phyloP scores from a whole-genome alignment of 2,113 vertebrate genomes.

The Coryphaenoides rupestris region DNA sequence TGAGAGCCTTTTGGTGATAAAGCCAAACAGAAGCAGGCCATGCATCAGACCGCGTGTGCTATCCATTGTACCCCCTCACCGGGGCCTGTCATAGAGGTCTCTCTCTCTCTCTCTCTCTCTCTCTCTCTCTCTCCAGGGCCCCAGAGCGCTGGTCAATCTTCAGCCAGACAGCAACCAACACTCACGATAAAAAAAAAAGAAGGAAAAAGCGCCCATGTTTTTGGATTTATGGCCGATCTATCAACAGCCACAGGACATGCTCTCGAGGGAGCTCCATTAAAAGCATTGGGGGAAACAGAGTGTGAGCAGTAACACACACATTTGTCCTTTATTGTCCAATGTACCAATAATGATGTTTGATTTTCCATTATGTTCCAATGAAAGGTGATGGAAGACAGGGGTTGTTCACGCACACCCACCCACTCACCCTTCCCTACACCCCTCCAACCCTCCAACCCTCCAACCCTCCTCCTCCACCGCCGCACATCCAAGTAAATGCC shows the following conservation, averaged over 20 bases:
- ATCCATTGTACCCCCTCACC: slow-evolving; percentile 44
- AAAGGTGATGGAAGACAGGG: slow-evolving; percentile 50
- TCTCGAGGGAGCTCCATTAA: slow-evolving; percentile 61
- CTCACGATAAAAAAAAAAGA: slow-evolving; percentile 33
- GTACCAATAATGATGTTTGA: slow-evolving; percentile 70
- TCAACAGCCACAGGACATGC: slow-evolving; percentile 58
- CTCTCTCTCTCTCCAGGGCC: slow-evolving; percentile 26
- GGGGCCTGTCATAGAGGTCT: slow-evolving; percentile 55
- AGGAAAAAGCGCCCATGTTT: slow-evolving; percentile 39
- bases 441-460: too few species aligned
- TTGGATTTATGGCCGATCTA: slow-evolving; percentile 62
- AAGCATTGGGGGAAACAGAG: slow-evolving; percentile 61
- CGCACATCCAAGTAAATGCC: slow-evolving; percentile 35
- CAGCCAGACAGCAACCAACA: slow-evolving; percentile 61
- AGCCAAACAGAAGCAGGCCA: slow-evolving; percentile 32
- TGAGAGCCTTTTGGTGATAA: slow-evolving; percentile 51
- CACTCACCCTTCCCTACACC: too few species aligned
- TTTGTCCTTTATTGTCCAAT: slow-evolving; percentile 63
- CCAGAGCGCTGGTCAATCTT: slow-evolving; percentile 70
- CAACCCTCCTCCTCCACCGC: too few species aligned
- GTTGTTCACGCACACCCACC: slow-evolving; percentile 33
- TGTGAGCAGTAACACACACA: slow-evolving; percentile 59
- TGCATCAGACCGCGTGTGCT: slow-evolving; percentile 58
- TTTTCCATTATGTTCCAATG: slow-evolving; percentile 67
- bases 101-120: slow-evolving; percentile 30